Base-by-base conservation (phyloP, 2,113 vertebrate genomes). In the Neolamprologus sp. region DNA sequence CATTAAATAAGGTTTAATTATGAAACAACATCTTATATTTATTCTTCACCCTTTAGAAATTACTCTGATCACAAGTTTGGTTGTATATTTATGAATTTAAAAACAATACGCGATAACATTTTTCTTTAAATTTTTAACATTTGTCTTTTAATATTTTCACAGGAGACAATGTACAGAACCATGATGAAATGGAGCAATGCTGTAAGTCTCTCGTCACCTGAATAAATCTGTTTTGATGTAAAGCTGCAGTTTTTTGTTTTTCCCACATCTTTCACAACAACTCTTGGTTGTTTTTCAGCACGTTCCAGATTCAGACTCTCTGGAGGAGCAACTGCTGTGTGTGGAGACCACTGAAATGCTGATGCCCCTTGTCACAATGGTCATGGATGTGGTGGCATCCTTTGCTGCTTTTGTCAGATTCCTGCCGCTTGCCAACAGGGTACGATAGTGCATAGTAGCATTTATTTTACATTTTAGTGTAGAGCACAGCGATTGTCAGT, bases 401-500 rank as follows among this genome's bases (percentile, higher is more conserved):
- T 31, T 54, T 5, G 91, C 87, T 4, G 5, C 82, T 0, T 12
- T 92, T 9, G 35, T 91, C 79, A 84, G 85, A 71, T 93, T 90
- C 85, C 58, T 94, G 84, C 90, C 93, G 2, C 89, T 94, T 8
- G 90, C 86, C 81, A 93, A 91, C 84, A 85, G 91, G 90, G 93
- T 94, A 90, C 6, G 7, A 26, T 33, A 28, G 3, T 68, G 4
- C 19, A 49, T 7, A 12, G 42, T 49, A 68, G 68, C 23, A 75
- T 75, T 75, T 75, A 75, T 75, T 75, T 47, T 28, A 26, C 23
- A 75, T 47, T 75, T 75, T 75, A 5, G 14, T 47, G 23, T 45
- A 75, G 40, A 28, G 40, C 42, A 35, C 23, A 31, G 55, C 3
- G 2, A 55, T 5, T 28, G 21, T 37, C 40, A 45, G 14, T 75